Percentiles rank a stretch among this genome's conserved stretches.
These are phyloP conservation scores for Calidris pugnax DNA, from an alignment of 2,113 vertebrate species.

Conservation along the genomic window DNA sequence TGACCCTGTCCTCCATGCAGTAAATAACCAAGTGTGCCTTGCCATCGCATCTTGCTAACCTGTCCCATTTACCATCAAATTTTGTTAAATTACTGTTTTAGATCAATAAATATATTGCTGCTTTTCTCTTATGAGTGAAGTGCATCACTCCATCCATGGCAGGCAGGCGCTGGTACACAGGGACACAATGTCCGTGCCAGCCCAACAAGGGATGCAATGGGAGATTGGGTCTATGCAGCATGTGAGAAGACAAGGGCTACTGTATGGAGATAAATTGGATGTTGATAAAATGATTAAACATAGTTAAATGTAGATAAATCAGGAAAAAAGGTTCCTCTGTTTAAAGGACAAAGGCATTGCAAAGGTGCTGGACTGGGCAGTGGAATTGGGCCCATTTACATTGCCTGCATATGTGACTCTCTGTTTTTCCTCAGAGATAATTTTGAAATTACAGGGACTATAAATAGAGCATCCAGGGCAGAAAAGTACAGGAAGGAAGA, in stretches of 20 bases:
- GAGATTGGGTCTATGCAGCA: not conserved
- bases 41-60: not conserved
- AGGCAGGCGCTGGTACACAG: not conserved
- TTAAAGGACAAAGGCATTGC: not conserved
- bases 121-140: not conserved
- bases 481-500: conserved; percentile 39
- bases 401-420: not conserved
- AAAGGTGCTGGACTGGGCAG: not conserved
- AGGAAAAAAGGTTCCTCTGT: not conserved
- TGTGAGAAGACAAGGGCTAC: not conserved
- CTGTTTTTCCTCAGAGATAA: not conserved
- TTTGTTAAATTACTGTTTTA: not conserved
- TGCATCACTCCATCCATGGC: not conserved
- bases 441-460: not conserved
- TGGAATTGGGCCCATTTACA: not conserved
- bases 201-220: not conserved
- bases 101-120: not conserved
- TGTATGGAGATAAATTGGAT: not conserved
- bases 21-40: not conserved
- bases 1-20: not conserved
- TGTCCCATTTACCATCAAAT: not conserved
- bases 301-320: not conserved
- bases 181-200: not conserved
- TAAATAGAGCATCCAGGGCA: not conserved
- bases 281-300: not conserved